These are phyloP conservation scores for Dissostichus mawsoni DNA, from an alignment of 2,113 vertebrate genomes.

Conservation along the genomic window DNA sequence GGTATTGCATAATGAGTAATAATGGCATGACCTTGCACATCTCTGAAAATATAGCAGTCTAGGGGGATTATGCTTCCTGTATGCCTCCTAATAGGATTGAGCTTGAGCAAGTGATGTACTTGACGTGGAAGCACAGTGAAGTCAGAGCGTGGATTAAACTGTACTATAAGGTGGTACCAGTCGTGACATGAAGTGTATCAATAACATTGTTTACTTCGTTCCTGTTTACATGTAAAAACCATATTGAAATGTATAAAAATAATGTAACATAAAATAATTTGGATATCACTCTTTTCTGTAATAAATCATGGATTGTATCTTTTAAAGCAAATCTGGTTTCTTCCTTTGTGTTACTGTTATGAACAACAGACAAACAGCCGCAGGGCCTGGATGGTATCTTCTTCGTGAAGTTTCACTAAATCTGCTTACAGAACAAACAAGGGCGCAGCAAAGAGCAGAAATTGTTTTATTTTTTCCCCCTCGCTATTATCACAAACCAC, in stretches of 20 bases:
- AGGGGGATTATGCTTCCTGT: constrained; percentile 51
- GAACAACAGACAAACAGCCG: neutral
- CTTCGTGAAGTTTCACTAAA: constrained; percentile 33
- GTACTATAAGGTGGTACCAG: constrained; percentile 58
- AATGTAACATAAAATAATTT: constrained; percentile 83
- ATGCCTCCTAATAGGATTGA: constrained; percentile 61
- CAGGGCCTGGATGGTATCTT: constrained; percentile 12
- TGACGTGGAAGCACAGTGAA: constrained; percentile 62
- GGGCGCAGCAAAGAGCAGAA: constrained; percentile 4
- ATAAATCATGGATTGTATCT: constrained; percentile 86
- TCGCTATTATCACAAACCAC: constrained; percentile 60
- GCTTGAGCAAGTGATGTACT: constrained; percentile 53
- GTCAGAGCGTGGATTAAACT: constrained; percentile 50
- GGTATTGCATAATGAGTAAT: constrained; percentile 66
- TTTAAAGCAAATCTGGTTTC: constrained; percentile 69
- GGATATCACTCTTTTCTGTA: constrained; percentile 88
- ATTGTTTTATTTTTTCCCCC: constrained; percentile 27
- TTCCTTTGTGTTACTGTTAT: constrained; percentile 31
- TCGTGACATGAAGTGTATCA: constrained; percentile 74
- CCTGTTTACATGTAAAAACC: constrained; percentile 87
- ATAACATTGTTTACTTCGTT: constrained; percentile 85
- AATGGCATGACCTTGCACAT: constrained; percentile 74
- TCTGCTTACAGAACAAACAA: constrained; percentile 55
- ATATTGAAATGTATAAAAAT: constrained; percentile 79
- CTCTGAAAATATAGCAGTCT: constrained; percentile 54